Percentiles rank a stretch among this genome's conserved stretches.
Conservation (phyloP, 2,888 invertebrate genomes). For the Pristionchus fissidentatus region DNA sequence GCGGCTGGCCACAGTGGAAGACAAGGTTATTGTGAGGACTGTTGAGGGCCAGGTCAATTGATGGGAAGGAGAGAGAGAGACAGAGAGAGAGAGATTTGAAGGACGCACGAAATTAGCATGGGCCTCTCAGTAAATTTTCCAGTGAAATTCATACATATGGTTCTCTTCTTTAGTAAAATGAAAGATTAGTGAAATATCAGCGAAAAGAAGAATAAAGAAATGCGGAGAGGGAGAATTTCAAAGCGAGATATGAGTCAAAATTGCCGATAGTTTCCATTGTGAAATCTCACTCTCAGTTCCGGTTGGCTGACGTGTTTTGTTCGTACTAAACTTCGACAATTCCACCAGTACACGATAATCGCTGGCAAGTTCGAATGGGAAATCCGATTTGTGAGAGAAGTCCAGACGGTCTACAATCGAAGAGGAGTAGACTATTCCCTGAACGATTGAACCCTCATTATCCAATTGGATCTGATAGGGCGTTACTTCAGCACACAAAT, state of each 20-base stretch:
- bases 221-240: conserved; percentile 10
- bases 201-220: not conserved
- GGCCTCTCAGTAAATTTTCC: not conserved
- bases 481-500: not conserved
- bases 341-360: no score
- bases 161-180: not conserved
- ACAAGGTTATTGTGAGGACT: conserved; percentile 1
- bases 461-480: no score
- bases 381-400: not conserved
- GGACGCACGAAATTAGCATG: no score
- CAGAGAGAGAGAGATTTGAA: not conserved
- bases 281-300: conserved; percentile 32
- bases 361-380: not conserved
- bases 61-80: not conserved
- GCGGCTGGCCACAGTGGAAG: not conserved
- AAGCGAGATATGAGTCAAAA: conserved; percentile 24
- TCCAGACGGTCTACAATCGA: not conserved
- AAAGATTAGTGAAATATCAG: not conserved
- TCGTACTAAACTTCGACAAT: not conserved
- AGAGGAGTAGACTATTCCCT: not conserved
- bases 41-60: not conserved
- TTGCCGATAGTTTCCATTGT: not conserved
- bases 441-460: not conserved
- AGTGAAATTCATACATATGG: not conserved
- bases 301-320: conserved; percentile 18